A percentile compares a stretch with the other conserved stretches of the same genome.
These are phyloP conservation scores for Callimorpha dominula DNA, from an alignment of 2,888 invertebrate species.

Conservation along the genomic window DNA sequence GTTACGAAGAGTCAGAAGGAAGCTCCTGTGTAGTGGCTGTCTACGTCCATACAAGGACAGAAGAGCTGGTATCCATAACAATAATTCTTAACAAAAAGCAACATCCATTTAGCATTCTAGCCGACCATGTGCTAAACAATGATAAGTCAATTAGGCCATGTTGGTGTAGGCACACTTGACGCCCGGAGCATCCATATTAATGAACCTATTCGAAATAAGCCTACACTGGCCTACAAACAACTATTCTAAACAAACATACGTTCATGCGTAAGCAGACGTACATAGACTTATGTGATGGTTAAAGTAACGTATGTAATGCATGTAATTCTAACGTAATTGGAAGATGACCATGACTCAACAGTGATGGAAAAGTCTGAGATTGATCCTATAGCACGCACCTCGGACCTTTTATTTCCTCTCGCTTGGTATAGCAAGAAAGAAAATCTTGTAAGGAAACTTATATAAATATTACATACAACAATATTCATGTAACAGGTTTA, in stretches of 20 bases:
- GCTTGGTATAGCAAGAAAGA: neutral
- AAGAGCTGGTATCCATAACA: neutral
- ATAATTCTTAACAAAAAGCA: slow-evolving; percentile 31
- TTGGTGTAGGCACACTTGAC: slow-evolving; percentile 36
- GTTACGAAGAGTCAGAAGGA: neutral
- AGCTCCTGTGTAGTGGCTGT: neutral
- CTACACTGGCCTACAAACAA: slow-evolving; percentile 40
- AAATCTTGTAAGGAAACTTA: neutral
- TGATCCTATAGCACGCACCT: neutral
- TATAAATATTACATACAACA: neutral
- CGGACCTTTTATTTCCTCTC: neutral
- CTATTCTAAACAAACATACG: slow-evolving; percentile 9
- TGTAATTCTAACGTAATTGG: neutral
- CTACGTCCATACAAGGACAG: slow-evolving; percentile 1
- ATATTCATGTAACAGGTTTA: neutral
- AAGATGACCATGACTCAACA: neutral
- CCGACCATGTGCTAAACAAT: slow-evolving; percentile 30
- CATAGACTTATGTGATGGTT: neutral
- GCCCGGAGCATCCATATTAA: slow-evolving; percentile 46
- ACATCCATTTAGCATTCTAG: slow-evolving; percentile 41
- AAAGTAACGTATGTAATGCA: neutral
- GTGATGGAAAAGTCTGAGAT: neutral
- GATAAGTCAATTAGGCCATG: slow-evolving; percentile 41
- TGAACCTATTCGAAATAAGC: slow-evolving; percentile 41
- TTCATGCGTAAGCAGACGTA: slow-evolving; percentile 4